A percentile compares a stretch with the other conserved stretches of the same genome.
Conservation (phyloP, 35 echinoderm and acorn worm species). For the Ophioderma brevispina region DNA sequence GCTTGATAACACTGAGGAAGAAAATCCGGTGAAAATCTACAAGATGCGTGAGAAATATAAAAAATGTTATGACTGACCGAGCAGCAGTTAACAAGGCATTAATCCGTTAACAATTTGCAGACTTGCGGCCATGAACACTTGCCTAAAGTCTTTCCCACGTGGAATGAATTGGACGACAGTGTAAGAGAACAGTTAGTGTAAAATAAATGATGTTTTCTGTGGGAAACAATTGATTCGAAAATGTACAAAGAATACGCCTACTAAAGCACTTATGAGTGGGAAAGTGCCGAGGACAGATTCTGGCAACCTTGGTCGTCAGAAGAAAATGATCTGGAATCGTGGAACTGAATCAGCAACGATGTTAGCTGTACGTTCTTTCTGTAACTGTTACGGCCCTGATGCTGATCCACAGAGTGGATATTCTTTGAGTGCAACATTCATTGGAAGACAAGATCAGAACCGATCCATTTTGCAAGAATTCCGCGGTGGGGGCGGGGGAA, state of each 20-base stretch:
- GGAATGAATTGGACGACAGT: too few species aligned
- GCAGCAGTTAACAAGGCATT: too few species aligned
- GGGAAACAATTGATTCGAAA: slow-evolving; percentile 23
- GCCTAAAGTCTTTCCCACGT: too few species aligned
- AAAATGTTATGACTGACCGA: too few species aligned
- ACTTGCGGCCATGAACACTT: too few species aligned
- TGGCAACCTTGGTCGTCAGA: slow-evolving; percentile 55
- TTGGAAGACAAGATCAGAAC: slow-evolving; percentile 37
- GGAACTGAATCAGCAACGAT: slow-evolving; percentile 60
- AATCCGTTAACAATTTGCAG: too few species aligned
- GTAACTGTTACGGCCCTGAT: slow-evolving; percentile 60
- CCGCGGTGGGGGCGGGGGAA: too few species aligned
- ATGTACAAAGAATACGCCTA: slow-evolving; percentile 52
- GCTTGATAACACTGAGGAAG: too few species aligned
- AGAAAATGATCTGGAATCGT: slow-evolving; percentile 40
- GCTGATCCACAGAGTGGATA: slow-evolving; percentile 46
- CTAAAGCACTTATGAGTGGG: slow-evolving; percentile 61
- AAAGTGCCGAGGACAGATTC: slow-evolving; percentile 33
- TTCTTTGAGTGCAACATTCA: slow-evolving; percentile 36
- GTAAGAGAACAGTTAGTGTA: slow-evolving; percentile 47
- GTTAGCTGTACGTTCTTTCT: slow-evolving; percentile 48
- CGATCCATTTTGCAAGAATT: slow-evolving; percentile 53
- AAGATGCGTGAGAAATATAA: too few species aligned
- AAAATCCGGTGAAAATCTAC: too few species aligned
- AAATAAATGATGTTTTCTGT: too few species aligned